Base-by-base conservation (phyloP, 2,113 vertebrate species). In the Maccullochella peelii region DNA sequence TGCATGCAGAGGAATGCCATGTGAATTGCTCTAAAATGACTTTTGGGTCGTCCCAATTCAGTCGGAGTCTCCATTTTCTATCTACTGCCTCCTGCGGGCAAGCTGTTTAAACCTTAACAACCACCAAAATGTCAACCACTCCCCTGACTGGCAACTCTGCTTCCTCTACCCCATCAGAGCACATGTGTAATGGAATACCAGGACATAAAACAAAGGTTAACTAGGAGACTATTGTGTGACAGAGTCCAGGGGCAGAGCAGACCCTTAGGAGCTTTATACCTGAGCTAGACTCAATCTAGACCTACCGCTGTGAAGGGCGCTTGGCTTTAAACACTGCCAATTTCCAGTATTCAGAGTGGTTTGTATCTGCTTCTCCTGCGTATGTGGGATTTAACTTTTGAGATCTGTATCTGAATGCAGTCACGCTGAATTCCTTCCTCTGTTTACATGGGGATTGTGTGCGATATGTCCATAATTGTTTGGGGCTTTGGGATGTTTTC, bases 181-280 rank as follows among this genome's bases (percentile, higher is more conserved):
- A 81, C 76, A 83, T 44, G 62, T 85, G 88, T 73, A 88, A 89
- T 73, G 20, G 78, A 90, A 91, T 77, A 86, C 74, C 52, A 49
- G 71, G 80, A 77, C 80, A 91, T 93, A 86, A 94, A 94, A 86
- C 87, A 92, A 94, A 93, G 85, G 92, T 94, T 91, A 94, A 92
- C 78, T 88, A 85, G 85, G 63, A 89, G 47, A 87, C 77, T 78
- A 66, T 66, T 25, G 84, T 68, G 86, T 79, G 91, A 91, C 81
- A 84, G 40, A 87, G 82, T 87, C 86, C 84, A 82, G 83, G 57
- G 40, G 78, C 70, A 73, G 68, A 66, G 70, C 59, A 0, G 67
- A 75, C 73, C 68, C 79, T 58, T 42, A 54, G 52, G 70, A 85
- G 54, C 55, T 10, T 27, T 82, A 69, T 66, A 73, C 62, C 76